Base-by-base conservation (phyloP, 2,797 vertebrate genomes). In the Anas flavirostris region DNA sequence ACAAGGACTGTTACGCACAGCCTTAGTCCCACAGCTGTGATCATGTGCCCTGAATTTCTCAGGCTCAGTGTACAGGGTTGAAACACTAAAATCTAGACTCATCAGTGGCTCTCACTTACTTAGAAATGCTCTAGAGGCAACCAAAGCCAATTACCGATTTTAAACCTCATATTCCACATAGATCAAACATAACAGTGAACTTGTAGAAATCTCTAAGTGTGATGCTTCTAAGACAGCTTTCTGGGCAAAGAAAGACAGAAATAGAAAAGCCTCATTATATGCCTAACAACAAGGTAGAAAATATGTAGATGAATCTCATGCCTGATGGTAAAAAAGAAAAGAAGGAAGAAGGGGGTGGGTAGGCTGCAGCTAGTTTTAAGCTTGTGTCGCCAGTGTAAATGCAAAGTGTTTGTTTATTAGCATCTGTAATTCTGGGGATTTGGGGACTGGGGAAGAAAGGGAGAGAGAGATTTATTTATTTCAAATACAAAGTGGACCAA, bases 111-210 rank as follows among this genome's bases (percentile, higher is more conserved):
- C 31, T 76, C 37, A 64, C 74, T 88, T 35, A 15, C 59, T 85
- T 64, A 41, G n/a, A 95, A 91, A 96, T 74, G 55, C 90, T 96
- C 87, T 84, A 29, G 90, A 93, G 92, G 85, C 91, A 90, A 56
- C 56, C 67, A 37, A 10, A 90, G 56, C 48, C 70, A 37, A 10
- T 88, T 94, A 83, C 87, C 91, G 53, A 91, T 63, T 95, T 95
- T 91, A 94, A 94, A 90, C 43, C 52, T 88, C 52, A 16, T 50
- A 76, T 55, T 90, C 56, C 16, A 46, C 18, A 35, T 8, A 56
- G 67, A 79, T 39, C 66, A 69, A 91, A 91, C 50, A 35, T 6
- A 29, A 43, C 91, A 88, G 63, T 64, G 64, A 96, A 94, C 75
- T 82, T 46, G 22, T 80, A 17, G 58, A 59, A 39, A 18, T 70